Percentiles rank a stretch among this genome's conserved stretches.
These are phyloP conservation scores for Aphodius sticticus DNA, from an alignment of 2,888 invertebrate genomes.

Conservation along the genomic window DNA sequence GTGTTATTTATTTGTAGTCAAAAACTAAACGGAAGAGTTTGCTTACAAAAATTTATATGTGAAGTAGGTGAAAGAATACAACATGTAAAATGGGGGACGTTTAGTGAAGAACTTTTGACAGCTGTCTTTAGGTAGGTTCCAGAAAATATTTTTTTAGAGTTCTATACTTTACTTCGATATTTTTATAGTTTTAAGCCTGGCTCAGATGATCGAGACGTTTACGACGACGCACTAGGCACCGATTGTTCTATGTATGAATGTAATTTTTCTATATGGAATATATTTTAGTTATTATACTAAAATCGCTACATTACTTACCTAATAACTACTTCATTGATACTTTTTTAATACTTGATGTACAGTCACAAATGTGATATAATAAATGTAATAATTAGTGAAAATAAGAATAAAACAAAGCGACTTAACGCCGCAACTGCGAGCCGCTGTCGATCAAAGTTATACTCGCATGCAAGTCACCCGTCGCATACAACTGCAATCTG, in stretches of 20 bases:
- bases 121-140: slow-evolving; percentile 67
- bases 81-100: slow-evolving; percentile 60
- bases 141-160: not conserved
- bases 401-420: too few species aligned
- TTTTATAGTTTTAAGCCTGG: not conserved
- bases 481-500: too few species aligned
- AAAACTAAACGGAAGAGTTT: slow-evolving; percentile 60
- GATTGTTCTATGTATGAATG: not conserved
- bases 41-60: slow-evolving; percentile 68
- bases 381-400: too few species aligned
- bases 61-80: slow-evolving; percentile 62
- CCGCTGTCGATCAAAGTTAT: too few species aligned
- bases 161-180: not conserved
- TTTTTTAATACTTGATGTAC: too few species aligned
- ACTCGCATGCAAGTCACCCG: too few species aligned
- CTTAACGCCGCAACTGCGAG: too few species aligned
- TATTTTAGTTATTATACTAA: not conserved
- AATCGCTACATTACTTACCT: too few species aligned
- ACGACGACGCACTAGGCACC: not conserved
- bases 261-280: not conserved
- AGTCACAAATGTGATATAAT: too few species aligned
- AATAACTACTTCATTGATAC: too few species aligned
- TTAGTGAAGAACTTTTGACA: slow-evolving; percentile 66
- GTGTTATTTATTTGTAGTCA: not conserved
- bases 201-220: not conserved